phyloP scores from a whole-genome alignment of 1,140 invertebrate species.

The Elymnias hypermnestra region DNA sequence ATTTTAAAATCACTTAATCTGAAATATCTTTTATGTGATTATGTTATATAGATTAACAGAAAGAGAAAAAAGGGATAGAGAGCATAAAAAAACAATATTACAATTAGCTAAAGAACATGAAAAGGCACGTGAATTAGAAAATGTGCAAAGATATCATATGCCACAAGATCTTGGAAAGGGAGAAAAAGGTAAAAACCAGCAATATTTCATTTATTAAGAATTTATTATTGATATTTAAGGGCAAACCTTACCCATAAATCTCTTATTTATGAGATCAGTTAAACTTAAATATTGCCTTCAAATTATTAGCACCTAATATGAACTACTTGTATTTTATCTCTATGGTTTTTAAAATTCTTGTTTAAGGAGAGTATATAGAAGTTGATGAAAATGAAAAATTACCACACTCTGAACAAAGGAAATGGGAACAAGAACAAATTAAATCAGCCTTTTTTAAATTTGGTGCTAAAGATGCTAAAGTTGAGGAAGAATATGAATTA shows the following conservation, averaged over 20 bases:
- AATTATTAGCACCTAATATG: no score
- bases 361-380: conserved; percentile 78
- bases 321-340: no score
- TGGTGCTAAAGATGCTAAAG: conserved; percentile 91
- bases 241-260: no score
- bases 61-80: conserved; percentile 87
- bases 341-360: conserved; percentile 1
- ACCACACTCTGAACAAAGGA: conserved; percentile 94
- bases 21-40: no score
- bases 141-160: conserved; percentile 95
- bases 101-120: conserved; percentile 97
- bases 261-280: no score
- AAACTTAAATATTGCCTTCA: no score
- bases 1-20: no score
- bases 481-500: conserved; percentile 92
- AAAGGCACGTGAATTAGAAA: conserved; percentile 92
- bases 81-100: conserved; percentile 95
- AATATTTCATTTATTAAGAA: no score
- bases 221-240: no score
- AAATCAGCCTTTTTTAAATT: conserved; percentile 94
- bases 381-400: conserved; percentile 88
- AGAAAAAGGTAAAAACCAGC: conserved; percentile 77
- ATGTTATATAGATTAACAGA: conserved; percentile 94
- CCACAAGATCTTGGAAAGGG: conserved; percentile 86
- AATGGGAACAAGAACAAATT: conserved; percentile 99